Evolutionary conservation across 2,888 invertebrate species (phyloP), one percentile per base, ranked within the genome.

Genomic region (Phortica okadai): DNA sequence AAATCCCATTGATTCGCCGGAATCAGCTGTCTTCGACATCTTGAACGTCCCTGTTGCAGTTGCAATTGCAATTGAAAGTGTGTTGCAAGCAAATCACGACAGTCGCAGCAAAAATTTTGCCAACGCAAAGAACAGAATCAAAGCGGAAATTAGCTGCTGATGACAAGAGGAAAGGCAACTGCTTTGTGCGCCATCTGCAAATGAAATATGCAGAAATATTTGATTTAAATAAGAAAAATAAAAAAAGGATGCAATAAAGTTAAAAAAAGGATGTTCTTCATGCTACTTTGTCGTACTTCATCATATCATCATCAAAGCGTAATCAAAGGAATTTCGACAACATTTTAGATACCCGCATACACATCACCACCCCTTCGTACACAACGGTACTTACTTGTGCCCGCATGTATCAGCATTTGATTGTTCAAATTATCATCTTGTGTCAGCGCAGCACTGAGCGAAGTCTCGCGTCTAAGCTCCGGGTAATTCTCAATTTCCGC

Each of bases 401-500:
- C 86, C 69, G 89, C 85, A 81, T 90, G 89, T 77, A 90, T 86
- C 81, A 91, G 83, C 89, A 91, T 91, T 81, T 91, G 91, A 88
- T 91, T 91, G 83, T 90, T 90, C 79, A 91, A 84, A 81, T 91
- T 91, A 79, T 91, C 90, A 69, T 87, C 88, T 72, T 90, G 89
- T 77, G 89, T 85, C 16, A 91, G 84, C 73, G 85, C 78, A 25
- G 91, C 91, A 80, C 86, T 90, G 14, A 90, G 84, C 42, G 89
- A 82, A 42, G 89, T 89, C 77, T 91, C 91, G 50, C 91, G 90
- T 66, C 87, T 83, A 69, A 91, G 80, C 73, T 89, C 87, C 62
- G 91, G 89, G 76, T 91, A 91, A 82, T 90, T 90, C 79, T 91
- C 90, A 83, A 92, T 91, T 86, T 92, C 91, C 79, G 92, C 91